Evolutionary conservation across 2,113 vertebrate genomes (phyloP).

Genomic region (Acrocephalus kingi): DNA sequence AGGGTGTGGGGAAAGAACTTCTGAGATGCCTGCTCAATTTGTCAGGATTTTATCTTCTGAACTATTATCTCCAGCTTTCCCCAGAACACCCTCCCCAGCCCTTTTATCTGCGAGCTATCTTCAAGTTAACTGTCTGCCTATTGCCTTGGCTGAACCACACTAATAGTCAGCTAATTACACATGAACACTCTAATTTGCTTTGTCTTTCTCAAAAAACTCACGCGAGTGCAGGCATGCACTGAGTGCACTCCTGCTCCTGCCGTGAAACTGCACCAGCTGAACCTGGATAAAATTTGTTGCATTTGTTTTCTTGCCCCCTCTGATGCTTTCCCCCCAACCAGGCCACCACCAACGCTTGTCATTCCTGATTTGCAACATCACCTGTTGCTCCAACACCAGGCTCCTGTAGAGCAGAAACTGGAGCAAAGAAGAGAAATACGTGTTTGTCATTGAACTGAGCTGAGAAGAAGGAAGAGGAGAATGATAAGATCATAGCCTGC

Average conservation of each 20-base stretch:
- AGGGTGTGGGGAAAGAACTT: neutral
- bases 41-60: constrained; percentile 23
- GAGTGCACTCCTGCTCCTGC: neutral
- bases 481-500: constrained; percentile 58
- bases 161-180: constrained; percentile 57
- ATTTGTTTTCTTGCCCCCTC: neutral
- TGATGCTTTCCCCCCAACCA: neutral
- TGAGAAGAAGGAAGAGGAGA: constrained; percentile 57
- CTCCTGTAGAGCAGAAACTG: constrained; percentile 24
- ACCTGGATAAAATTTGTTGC: neutral
- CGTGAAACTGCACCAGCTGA: neutral
- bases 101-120: constrained; percentile 19
- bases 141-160: constrained; percentile 30
- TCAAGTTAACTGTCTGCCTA: constrained; percentile 6
- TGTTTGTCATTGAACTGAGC: constrained; percentile 64
- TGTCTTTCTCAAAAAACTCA: neutral
- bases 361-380: constrained; percentile 50
- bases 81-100: neutral
- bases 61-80: neutral
- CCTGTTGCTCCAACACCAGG: constrained; percentile 21
- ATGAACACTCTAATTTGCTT: constrained; percentile 42
- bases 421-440: constrained; percentile 46
- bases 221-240: neutral
- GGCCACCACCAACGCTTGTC: neutral
- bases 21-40: constrained; percentile 18